A percentile compares a stretch with the other conserved stretches of the same genome.
Conservation (phyloP, 2,797 vertebrate species). For the Urocyon cinereoargenteus region DNA sequence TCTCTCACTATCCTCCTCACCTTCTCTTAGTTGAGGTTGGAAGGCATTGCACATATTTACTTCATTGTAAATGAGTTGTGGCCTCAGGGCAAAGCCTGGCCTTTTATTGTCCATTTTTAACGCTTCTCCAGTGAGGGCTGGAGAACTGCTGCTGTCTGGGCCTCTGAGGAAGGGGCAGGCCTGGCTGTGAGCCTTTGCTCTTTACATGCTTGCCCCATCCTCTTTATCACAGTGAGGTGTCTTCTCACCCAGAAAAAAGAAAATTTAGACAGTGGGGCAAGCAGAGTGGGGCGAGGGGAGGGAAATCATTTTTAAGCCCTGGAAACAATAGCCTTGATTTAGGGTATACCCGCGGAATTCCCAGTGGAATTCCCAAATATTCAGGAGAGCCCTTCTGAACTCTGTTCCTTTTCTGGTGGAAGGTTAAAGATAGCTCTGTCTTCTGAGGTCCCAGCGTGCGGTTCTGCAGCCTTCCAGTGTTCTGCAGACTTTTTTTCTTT, state of each 20-base stretch:
- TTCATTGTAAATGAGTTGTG: background rate
- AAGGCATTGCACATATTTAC: background rate
- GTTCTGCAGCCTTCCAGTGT: background rate
- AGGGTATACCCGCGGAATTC: accelerated
- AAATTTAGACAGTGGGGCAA: background rate
- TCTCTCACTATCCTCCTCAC: background rate
- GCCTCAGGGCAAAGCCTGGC: background rate
- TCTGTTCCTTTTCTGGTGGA: background rate
- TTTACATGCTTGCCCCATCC: accelerated
- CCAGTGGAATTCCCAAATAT: background rate
- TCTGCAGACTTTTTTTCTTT: background rate
- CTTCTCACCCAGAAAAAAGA: background rate
- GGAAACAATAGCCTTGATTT: background rate
- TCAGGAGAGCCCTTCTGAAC: too few species aligned
- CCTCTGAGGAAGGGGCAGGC: background rate
- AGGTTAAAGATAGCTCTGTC: background rate
- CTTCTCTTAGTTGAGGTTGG: background rate
- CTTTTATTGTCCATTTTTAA: background rate
- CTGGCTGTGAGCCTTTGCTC: background rate
- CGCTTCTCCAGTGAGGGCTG: background rate
- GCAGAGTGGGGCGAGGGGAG: background rate
- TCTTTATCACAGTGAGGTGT: background rate
- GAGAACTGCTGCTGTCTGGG: background rate
- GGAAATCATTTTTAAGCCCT: background rate
- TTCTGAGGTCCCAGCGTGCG: background rate